Percentiles rank a stretch among this genome's conserved stretches.
phyloP scores from a whole-genome alignment of 2,888 invertebrate genomes.

The Trachelus troglodyta region DNA sequence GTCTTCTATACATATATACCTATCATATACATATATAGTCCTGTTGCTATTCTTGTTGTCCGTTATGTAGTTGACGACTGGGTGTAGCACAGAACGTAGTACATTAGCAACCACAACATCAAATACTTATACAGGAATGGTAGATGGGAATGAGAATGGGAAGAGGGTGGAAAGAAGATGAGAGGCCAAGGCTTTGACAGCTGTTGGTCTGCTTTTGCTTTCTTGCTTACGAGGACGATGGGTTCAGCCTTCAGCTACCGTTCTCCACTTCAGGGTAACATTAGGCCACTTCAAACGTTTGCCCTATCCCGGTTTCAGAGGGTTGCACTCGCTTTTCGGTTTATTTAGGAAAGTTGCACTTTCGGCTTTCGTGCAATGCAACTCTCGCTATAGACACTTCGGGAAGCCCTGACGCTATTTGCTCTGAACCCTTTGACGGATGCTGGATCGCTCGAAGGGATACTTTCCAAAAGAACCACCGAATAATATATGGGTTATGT shows the following conservation, averaged over 20 bases:
- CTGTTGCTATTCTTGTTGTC: neutral
- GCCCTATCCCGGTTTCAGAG: neutral
- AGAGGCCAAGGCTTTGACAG: slow-evolving; percentile 48
- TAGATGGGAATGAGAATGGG: slow-evolving; percentile 24
- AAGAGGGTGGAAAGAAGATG: slow-evolving; percentile 26
- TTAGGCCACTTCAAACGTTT: slow-evolving; percentile 45
- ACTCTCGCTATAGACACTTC: neutral
- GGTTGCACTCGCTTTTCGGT: neutral
- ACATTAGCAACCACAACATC: slow-evolving; percentile 57
- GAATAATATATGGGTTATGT: neutral
- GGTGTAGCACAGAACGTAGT: slow-evolving; percentile 24
- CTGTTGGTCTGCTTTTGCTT: slow-evolving; percentile 44
- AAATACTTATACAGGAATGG: slow-evolving; percentile 20
- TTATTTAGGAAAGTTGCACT: slow-evolving; percentile 8
- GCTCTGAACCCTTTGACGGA: neutral
- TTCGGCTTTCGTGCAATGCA: neutral
- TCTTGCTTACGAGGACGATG: neutral
- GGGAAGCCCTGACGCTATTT: neutral
- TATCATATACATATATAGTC: neutral
- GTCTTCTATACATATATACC: neutral
- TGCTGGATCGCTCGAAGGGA: neutral
- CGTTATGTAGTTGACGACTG: neutral
- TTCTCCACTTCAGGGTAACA: slow-evolving; percentile 21
- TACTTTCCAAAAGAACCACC: neutral
- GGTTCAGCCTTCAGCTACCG: neutral